Base-by-base conservation (phyloP, 1,140 invertebrate species). In the Lepidurus couesii region DNA sequence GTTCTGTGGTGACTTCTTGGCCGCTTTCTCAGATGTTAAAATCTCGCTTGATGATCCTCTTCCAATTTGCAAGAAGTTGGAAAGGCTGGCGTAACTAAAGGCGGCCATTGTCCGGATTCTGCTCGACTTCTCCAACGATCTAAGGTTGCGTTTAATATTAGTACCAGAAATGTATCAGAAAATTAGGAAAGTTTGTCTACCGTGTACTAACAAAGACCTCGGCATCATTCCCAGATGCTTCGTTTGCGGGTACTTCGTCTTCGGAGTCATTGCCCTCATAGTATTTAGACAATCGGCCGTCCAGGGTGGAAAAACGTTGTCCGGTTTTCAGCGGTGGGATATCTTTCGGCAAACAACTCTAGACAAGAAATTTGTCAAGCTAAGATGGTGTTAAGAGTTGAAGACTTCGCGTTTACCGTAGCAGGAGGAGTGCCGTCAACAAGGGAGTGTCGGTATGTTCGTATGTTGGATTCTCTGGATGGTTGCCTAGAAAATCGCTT, bases 401-500 rank as follows among this genome's bases (percentile, higher is more conserved):
- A n/a, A n/a, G 21, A 16, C 21, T 7, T 65, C 7, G 53, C 42
- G 16, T 65, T 47, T 77, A 65, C 65, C 44, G 76, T 16, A 74
- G 73, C 4, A 79, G 47, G n/a, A 74, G 73, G 74, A 75, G 44
- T 26, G 73, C 65, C 13, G 13, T 75, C 47, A 47, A 74, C n/a
- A 75, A 47, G 16, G 73, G 53, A 65, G 13, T 65, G 16, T 65
- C 53, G 16, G 53, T 65, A 65, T 21, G 53, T n/a, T 65, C 21
- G 16, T 13, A 65, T 65, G 13, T 65, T 65, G 53, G 16, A 16
- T 26, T 75, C 73, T 21, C 74, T 21, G 44, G 73, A 79, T 43
- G 45, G 73, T 47, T 74, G 42, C 24, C n/a, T 75, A 5, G 78
- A 79, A 10, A 74, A 45, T 34, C 44, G 65, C 42, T 79, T 44